Evolutionary conservation across 1,140 invertebrate species (phyloP).

Genomic region (Lordiphosa mommai): DNA sequence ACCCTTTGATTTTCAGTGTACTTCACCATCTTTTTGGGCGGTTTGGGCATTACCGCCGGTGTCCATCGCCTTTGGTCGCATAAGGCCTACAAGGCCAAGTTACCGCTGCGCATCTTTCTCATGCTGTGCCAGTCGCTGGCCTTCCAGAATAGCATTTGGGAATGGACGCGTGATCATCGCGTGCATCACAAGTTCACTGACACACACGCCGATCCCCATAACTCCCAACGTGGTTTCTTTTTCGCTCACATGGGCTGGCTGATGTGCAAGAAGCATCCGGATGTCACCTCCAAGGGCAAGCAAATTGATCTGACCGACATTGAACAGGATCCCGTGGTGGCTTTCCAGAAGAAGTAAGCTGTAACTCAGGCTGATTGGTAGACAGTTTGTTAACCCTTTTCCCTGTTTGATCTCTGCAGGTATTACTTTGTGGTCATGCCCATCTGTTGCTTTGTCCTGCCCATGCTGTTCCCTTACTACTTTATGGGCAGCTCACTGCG

Average conservation of each 20-base stretch:
- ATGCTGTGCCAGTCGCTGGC: conserved; percentile 80
- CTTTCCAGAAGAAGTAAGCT: conserved; percentile 85
- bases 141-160: conserved; percentile 81
- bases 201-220: conserved; percentile 86
- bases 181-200: conserved; percentile 86
- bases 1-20: conserved; percentile 36
- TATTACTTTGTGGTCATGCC: conserved; percentile 86
- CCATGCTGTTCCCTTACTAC: conserved; percentile 84
- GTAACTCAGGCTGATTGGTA: neutral
- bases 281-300: conserved; percentile 84
- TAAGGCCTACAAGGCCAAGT: conserved; percentile 89
- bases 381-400: neutral
- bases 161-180: conserved; percentile 83
- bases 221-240: conserved; percentile 84
- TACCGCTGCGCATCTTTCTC: conserved; percentile 84
- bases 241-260: conserved; percentile 85
- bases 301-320: conserved; percentile 87
- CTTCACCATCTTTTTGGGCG: conserved; percentile 67
- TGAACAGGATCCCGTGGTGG: conserved; percentile 85
- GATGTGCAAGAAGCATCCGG: conserved; percentile 82
- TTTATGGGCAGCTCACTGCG: conserved; percentile 83
- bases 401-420: conserved; percentile 71
- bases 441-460: conserved; percentile 86
- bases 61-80: conserved; percentile 93
- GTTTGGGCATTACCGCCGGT: conserved; percentile 88